Percentiles rank a stretch among this genome's conserved stretches.
Evolutionary conservation across 2,113 vertebrate species (phyloP).

Genomic region (Trogon melanurus): DNA sequence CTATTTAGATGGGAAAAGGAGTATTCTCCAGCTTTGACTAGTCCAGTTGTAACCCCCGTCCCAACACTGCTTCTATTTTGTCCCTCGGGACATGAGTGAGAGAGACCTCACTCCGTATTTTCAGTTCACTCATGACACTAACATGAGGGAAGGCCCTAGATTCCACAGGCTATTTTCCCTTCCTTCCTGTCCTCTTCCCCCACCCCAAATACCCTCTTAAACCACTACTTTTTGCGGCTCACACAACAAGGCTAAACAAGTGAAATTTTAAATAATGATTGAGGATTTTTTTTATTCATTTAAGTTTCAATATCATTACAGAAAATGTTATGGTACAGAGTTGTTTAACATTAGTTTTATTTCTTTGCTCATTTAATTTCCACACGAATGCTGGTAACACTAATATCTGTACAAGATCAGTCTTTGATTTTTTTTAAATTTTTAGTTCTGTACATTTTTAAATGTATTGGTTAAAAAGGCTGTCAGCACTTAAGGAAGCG

Average conservation of each 20-base stretch:
- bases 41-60: background rate
- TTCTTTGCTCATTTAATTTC: conserved; percentile 97
- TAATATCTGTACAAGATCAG: conserved; percentile 99
- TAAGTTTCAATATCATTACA: conserved; percentile 99
- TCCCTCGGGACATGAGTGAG: background rate
- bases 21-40: background rate
- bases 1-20: background rate
- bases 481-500: conserved; percentile 99
- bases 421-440: conserved; percentile 86
- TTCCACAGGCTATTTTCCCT: background rate
- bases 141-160: background rate
- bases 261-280: conserved; percentile 96
- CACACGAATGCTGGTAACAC: conserved; percentile 99
- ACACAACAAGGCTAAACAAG: conserved; percentile 73
- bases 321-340: conserved; percentile 99
- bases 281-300: conserved; percentile 98
- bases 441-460: conserved; percentile 99
- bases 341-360: conserved; percentile 97
- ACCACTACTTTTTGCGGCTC: background rate
- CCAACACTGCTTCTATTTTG: background rate
- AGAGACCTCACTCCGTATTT: background rate
- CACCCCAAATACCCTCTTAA: background rate
- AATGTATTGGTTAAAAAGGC: conserved; percentile 99
- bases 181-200: background rate
- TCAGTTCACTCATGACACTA: background rate